phyloP scores from a whole-genome alignment of 2,888 invertebrate genomes.

The Vesta saturnalis region DNA sequence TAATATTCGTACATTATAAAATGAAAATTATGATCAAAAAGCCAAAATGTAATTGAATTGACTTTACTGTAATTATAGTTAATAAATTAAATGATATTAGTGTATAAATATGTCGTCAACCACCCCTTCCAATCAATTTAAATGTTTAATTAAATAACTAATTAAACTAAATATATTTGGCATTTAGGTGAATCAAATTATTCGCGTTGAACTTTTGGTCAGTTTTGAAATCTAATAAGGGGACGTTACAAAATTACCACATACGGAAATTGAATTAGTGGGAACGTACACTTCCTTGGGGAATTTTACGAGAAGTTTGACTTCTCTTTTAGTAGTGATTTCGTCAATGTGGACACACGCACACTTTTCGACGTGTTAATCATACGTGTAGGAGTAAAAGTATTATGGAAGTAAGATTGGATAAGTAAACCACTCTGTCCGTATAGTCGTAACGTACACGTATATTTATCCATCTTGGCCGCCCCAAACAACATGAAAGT shows the following conservation, averaged over 20 bases:
- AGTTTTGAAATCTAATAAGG: slow-evolving; percentile 8
- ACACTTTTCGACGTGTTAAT: slow-evolving; percentile 4
- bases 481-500: slow-evolving; percentile 47
- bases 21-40: no score
- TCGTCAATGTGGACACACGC: background rate
- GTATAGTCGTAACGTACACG: slow-evolving; percentile 28
- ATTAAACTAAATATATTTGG: no score
- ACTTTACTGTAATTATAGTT: no score
- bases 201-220: slow-evolving; percentile 8
- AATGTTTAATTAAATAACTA: no score
- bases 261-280: slow-evolving; percentile 10
- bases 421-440: slow-evolving; percentile 41
- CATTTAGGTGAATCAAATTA: background rate
- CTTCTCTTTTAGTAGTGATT: slow-evolving; percentile 12
- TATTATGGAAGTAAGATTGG: slow-evolving; percentile 34
- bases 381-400: slow-evolving; percentile 19
- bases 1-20: no score
- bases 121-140: no score
- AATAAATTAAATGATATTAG: no score
- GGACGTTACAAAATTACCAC: slow-evolving; percentile 13
- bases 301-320: slow-evolving; percentile 10
- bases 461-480: slow-evolving; percentile 48
- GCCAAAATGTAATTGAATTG: no score
- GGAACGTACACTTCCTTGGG: background rate
- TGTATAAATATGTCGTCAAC: no score